Conservation (phyloP, 2,888 invertebrate genomes). For the Orchestes rusci region DNA sequence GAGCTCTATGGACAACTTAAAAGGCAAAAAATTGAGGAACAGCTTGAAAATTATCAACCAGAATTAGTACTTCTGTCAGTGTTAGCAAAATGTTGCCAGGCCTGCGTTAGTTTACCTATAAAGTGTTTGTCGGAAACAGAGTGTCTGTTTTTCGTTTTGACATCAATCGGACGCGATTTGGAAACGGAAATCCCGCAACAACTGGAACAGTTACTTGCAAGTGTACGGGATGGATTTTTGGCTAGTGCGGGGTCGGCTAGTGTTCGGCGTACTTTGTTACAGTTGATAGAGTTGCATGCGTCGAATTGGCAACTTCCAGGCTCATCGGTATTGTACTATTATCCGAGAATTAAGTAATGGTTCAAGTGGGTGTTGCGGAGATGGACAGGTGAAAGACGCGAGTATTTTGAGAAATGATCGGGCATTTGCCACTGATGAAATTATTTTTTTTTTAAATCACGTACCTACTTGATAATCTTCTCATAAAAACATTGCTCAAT, state of each 20-base stretch:
- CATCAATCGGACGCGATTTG: slow-evolving; percentile 81
- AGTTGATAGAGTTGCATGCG: slow-evolving; percentile 84
- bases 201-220: slow-evolving; percentile 69
- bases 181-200: slow-evolving; percentile 75
- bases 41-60: slow-evolving; percentile 55
- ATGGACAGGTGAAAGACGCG: too few species aligned
- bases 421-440: too few species aligned
- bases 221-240: slow-evolving; percentile 80
- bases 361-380: too few species aligned
- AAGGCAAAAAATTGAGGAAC: slow-evolving; percentile 51
- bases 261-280: slow-evolving; percentile 76
- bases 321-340: slow-evolving; percentile 84
- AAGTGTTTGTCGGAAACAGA: slow-evolving; percentile 79
- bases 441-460: too few species aligned
- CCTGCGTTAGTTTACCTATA: slow-evolving; percentile 75
- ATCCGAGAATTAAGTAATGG: slow-evolving; percentile 49
- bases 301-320: slow-evolving; percentile 88
- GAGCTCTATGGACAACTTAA: slow-evolving; percentile 88
- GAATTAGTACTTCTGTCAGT: slow-evolving; percentile 73
- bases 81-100: slow-evolving; percentile 83
- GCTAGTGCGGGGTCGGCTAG: slow-evolving; percentile 64
- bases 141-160: slow-evolving; percentile 81
- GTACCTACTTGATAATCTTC: too few species aligned
- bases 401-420: too few species aligned
- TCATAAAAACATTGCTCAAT: too few species aligned